These are phyloP conservation scores for Rhinogobio ventralis DNA, from an alignment of 2,797 vertebrate genomes.

Conservation along the genomic window DNA sequence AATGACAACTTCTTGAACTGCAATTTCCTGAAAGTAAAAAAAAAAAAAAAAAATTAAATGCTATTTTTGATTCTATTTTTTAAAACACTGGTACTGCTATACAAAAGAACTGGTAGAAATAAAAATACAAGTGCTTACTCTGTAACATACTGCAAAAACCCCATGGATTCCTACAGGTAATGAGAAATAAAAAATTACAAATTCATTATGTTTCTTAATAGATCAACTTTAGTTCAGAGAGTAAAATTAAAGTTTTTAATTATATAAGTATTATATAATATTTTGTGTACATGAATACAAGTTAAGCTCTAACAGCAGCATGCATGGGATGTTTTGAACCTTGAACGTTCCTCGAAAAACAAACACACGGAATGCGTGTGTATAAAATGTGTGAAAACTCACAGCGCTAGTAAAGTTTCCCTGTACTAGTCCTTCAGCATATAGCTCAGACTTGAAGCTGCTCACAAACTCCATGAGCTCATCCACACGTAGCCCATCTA, in stretches of 20 bases:
- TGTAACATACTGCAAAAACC: slow-evolving; percentile 91
- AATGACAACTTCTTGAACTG: slow-evolving; percentile 82
- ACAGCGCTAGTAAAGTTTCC: slow-evolving; percentile 89
- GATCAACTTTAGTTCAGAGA: background rate
- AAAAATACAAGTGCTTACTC: slow-evolving; percentile 72
- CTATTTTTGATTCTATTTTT: background rate
- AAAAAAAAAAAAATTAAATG: slow-evolving; percentile 14
- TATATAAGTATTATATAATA: background rate
- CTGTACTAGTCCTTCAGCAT: slow-evolving; percentile 91
- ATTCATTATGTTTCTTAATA: background rate
- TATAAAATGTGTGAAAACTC: slow-evolving; percentile 51
- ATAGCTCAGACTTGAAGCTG: slow-evolving; percentile 86
- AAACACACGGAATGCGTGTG: background rate
- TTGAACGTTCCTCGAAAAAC: background rate
- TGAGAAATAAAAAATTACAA: background rate
- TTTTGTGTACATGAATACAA: background rate
- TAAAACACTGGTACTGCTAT: background rate
- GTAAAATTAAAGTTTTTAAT: background rate
- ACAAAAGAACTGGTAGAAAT: slow-evolving; percentile 17
- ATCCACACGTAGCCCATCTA: slow-evolving; percentile 81
- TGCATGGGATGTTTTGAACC: background rate
- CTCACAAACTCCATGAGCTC: slow-evolving; percentile 86
- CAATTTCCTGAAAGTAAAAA: slow-evolving; percentile 74
- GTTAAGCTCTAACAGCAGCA: background rate
- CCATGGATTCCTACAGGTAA: slow-evolving; percentile 84